phyloP scores from a whole-genome alignment of 1,140 invertebrate species.

The Rhagoletis pomonella region DNA sequence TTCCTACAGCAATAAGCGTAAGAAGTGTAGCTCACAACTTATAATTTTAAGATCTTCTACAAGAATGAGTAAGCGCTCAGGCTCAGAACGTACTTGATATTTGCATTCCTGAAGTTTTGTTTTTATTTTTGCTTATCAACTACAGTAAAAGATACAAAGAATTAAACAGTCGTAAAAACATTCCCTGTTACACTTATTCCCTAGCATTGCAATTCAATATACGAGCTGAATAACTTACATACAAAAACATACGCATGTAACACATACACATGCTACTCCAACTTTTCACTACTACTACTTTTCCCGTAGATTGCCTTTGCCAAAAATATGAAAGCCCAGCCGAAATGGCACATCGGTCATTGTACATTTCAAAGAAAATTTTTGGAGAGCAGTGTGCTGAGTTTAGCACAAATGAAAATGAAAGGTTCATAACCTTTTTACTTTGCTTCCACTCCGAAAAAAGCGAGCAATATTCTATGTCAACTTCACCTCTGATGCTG shows the following conservation, averaged over 20 bases:
- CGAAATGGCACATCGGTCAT: slow-evolving; percentile 35
- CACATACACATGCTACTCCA: background rate
- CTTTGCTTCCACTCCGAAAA: background rate
- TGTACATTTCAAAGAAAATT: background rate
- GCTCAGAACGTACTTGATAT: background rate
- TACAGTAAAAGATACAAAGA: background rate
- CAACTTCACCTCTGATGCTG: background rate
- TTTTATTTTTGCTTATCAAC: background rate
- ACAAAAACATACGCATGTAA: too few relatives aligned
- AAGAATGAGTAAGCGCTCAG: background rate
- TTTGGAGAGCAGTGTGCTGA: slow-evolving; percentile 13
- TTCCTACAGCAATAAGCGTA: background rate
- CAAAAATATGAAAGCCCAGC: background rate
- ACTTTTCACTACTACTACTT: background rate
- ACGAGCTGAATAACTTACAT: background rate
- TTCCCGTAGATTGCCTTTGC: background rate
- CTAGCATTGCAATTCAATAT: background rate
- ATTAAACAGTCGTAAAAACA: background rate
- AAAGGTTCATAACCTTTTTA: slow-evolving; percentile 37
- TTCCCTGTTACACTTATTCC: too few relatives aligned
- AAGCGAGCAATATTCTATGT: background rate
- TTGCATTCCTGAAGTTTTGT: background rate
- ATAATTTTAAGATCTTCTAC: slow-evolving; percentile 1
- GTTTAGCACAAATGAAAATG: slow-evolving; percentile 46
- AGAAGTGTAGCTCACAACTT: background rate